Evolutionary conservation across 2,797 vertebrate genomes (phyloP), one percentile per base, ranked within the genome.

Genomic region (Lutjanus campechanus): DNA sequence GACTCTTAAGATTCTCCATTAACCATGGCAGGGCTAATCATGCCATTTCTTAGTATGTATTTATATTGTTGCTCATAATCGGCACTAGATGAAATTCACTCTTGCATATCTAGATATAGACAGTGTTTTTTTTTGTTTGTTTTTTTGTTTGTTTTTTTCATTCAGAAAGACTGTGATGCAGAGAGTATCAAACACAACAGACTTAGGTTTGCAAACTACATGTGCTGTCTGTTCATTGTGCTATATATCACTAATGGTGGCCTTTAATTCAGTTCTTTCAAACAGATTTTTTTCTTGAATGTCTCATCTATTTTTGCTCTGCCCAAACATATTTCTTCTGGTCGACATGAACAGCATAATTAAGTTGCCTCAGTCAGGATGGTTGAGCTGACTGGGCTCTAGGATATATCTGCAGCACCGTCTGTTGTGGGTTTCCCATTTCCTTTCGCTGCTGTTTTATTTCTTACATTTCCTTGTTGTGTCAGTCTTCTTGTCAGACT

Each of bases 221-320:
- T 40, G 54, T 36, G 44, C 20, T 9, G 20, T 19, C 43, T 58
- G 54, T 17, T 25, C 20, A 11, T 40, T 43, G 22, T 50, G 4
- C 10, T 6, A 2, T 65, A 58, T 46, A 22, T 83, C 46, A 55
- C 44, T 44, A 43, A 79, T 73, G 47, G 1, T 64, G 40, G 54
- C 16, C 54, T 81, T 80, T 71, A 84, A 73, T 50, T 61, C 51
- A 47, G 4, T 2, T 59, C 29, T 76, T 73, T 64, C 25, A 51
- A 63, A 53, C 17, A 0, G 13, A 36, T 47, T 1, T 69, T 76
- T 66, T 71, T 69, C 69, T 61, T 47, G 11, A 46, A 16, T 11
- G 54, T 53, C 62, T 85, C 5, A 5, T 81, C 70, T 85, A 44
- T 81, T 85, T 79, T 75, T 69, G 66, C 49, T 58, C 25, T 62